Base-by-base conservation (phyloP, 2,113 vertebrate species). In the Eonycteris spelaea region DNA sequence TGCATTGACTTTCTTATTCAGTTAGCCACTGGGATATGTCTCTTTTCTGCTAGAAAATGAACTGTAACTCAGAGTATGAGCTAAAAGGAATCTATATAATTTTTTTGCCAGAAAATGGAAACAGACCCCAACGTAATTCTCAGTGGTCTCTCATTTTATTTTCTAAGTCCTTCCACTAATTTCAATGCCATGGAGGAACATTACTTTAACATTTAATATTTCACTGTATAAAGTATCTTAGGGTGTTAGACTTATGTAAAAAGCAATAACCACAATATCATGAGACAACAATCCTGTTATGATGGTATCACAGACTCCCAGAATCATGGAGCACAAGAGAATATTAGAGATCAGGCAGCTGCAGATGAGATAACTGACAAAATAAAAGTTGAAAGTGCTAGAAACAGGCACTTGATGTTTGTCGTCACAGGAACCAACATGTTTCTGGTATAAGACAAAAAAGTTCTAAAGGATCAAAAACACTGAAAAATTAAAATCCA, bases 41-140 rank as follows among this genome's bases (percentile, higher is more conserved):
- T 96, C 13, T 82, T 90, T 91, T 57, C 71, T 30, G 15, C 21
- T 96, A 67, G 26, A 74, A 94, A 82, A 70, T 68, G 24, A 90
- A 48, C 79, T 85, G 30, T 70, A 95, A 78, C 16, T 82, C 68
- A 93, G 45, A 80, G 14, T 74, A 1, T 51, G 78, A 85, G 53
- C 35, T 71, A 63, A 83, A 73, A 48, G 10, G 38, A 88, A 91
- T 83, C n/a, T 71, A 83, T 73, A 38, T 26, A 87, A 74, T 35
- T 88, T 95, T n/a, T 43, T 91, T 90, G 87, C 24, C 57, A 96
- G 45, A 78, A 87, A 83, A 79, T 45, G 57, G n/a, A 95, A 94
- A 94, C 35, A 86, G 35, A 85, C 8, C 14, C 40, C 71, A 75
- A 35, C 21, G 68, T 67, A 86, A 48, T 84, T 67, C 48, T 79